Evolutionary conservation across 2,888 invertebrate species (phyloP), one percentile per base, ranked within the genome.

Genomic region (Drosophila birchii): DNA sequence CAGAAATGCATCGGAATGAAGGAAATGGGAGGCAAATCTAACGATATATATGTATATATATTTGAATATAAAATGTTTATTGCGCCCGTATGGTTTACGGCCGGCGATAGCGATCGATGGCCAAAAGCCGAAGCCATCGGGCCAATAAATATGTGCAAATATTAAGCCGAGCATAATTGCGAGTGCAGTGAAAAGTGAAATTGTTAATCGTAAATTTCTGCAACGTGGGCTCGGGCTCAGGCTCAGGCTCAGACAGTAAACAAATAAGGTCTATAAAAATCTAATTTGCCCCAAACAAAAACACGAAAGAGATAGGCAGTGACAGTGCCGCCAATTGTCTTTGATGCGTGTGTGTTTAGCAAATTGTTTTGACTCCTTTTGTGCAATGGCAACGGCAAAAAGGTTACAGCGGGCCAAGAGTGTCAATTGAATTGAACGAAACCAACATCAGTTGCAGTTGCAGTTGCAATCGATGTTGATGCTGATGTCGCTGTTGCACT

Each of bases 391-490:
- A 36, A 66, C 57, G 45, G 70, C 55, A 70, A 71, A 80, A 80
- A 86, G 84, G 88, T 86, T 84, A 86, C 63, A 68, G 54, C 86
- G 66, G 78, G 78, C 88, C 88, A 75, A 78, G 81, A 83, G 83
- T 86, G 83, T 73, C 83, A 88, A 88, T 83, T 80, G 88, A 88
- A 80, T 84, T 82, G 78, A 75, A 56, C 74, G 75, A 55, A 73
- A 74, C 70, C 72, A 60, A 54, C 71, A 70, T 57, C 41, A 41
- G 73, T 39, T 62, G 73, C 56, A 44, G 39, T 18, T 49, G 71
- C 61, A 49, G 36, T 36, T 57, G 63, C 53, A 18, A 26, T 54
- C 39, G 44, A 23, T 47, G 23, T 43, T 51, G 63, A 6, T 29
- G 29, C 7, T 29, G 29, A 1, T 29, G 73, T 55, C 58, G 57